Evolutionary conservation across 2,113 vertebrate species (phyloP), one percentile per base, ranked within the genome.

Genomic region (Rhineura floridana): DNA sequence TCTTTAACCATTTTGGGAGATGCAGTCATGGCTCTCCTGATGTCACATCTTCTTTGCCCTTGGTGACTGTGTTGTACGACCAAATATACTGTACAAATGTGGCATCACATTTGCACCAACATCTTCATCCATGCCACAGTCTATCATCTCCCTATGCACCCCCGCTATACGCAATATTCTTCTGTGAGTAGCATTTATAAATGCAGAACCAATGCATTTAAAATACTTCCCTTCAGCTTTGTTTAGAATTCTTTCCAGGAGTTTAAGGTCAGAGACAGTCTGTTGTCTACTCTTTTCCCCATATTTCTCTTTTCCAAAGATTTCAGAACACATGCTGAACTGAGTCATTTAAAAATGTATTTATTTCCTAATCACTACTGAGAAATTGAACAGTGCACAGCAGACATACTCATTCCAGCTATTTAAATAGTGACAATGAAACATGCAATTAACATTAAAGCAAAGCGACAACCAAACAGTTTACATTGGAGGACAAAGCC

Each of bases 351-450:
- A 92, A 82, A 94, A 95, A 87, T 79, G 44, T 63, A 84, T 89
- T 92, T 78, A 92, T 90, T 95, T 91, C 92, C 86, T 39, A 88
- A 88, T 48, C 52, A 91, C 87, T 86, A 84, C 48, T 0, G 0
- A 52, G 86, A 89, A 96, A 92, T 28, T 84, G 79, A 93, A 94
- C 93, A 15, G 36, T 84, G 30, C 67, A 50, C 70, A 91, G 86
- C 39, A 85, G 84, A 90, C 70, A 86, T 44, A 77, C 83, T 92
- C 55, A 46, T 79, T 88, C 59, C 28, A 90, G 93, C 86, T 85
- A 93, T 94, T 95, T 96, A 93, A 94, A 93, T 42, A 90, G 39
- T 89, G 88, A 95, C 93, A 95, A 93, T 88, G 83, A 95, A 96
- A 93, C 85, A 92, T 25, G 30, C 46, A 94, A 95, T 95, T 95